phyloP scores from a whole-genome alignment of 1,140 invertebrate species.

The Camponotus vicinus region DNA sequence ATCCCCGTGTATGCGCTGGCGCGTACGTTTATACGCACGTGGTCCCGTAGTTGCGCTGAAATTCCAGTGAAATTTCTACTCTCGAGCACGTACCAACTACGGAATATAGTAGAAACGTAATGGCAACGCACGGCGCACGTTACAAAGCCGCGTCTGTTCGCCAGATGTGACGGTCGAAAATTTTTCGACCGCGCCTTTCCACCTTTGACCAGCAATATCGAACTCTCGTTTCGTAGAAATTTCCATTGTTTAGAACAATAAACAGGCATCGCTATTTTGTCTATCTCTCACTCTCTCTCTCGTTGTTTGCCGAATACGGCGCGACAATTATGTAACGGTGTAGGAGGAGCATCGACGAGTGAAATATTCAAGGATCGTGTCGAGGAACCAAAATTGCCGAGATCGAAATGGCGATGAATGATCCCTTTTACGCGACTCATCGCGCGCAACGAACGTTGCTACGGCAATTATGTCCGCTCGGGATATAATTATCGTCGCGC shows the following conservation, averaged over 20 bases:
- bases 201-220: conserved; percentile 14
- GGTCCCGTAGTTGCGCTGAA: conserved; percentile 56
- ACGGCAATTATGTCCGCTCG: conserved; percentile 27
- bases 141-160: conserved; percentile 70
- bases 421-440: background rate
- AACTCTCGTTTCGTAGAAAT: conserved; percentile 42
- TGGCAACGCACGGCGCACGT: background rate
- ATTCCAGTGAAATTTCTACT: conserved; percentile 75
- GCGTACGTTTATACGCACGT: conserved; percentile 47
- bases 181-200: conserved; percentile 52
- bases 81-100: conserved; percentile 66
- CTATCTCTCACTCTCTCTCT: too few species aligned
- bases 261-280: background rate
- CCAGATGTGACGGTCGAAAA: conserved; percentile 74
- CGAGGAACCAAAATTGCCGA: background rate
- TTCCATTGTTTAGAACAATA: conserved; percentile 62
- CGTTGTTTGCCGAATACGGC: background rate
- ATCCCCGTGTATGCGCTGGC: conserved; percentile 31
- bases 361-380: background rate
- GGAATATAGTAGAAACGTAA: conserved; percentile 55
- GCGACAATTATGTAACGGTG: background rate
- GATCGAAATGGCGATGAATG: background rate
- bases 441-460: background rate
- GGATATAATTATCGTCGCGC: conserved; percentile 47
- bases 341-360: background rate